phyloP scores from a whole-genome alignment of 2,113 vertebrate species.

The Amblyopsis rosae region DNA sequence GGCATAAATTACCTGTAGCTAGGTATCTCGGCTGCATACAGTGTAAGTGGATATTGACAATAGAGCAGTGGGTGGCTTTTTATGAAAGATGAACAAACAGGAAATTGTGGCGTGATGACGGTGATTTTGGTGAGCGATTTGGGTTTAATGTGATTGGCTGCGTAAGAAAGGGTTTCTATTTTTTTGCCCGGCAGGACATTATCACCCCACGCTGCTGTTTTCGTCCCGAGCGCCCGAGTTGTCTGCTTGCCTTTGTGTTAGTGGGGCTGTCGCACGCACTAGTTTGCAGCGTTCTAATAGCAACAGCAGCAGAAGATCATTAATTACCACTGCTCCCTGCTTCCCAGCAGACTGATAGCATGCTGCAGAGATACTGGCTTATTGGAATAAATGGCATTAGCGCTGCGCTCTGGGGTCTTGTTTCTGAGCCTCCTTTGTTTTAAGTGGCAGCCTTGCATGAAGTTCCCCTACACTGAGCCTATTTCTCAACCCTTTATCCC shows the following conservation, averaged over 20 bases:
- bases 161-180: too few relatives aligned
- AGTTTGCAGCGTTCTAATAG: conserved; percentile 5
- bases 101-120: conserved; percentile 40
- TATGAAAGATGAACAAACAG: conserved; percentile 37
- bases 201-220: conserved; percentile 12
- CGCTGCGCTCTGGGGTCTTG: conserved; percentile 59
- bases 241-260: neutral
- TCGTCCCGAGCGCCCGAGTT: conserved; percentile 19
- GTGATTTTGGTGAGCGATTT: conserved; percentile 30
- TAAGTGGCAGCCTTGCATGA: conserved; percentile 63
- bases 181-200: too few relatives aligned
- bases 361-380: conserved; percentile 56
- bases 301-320: conserved; percentile 50
- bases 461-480: conserved; percentile 42
- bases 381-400: conserved; percentile 66
- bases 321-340: conserved; percentile 60
- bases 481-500: conserved; percentile 49
- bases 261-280: neutral
- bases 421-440: conserved; percentile 64
- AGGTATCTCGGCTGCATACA: conserved; percentile 3
- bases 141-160: neutral
- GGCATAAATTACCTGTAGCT: conserved; percentile 23
- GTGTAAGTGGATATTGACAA: conserved; percentile 21
- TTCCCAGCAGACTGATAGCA: conserved; percentile 49
- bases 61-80: conserved; percentile 12